phyloP scores from a whole-genome alignment of 2,888 invertebrate species.

The Aphidoletes aphidimyza region DNA sequence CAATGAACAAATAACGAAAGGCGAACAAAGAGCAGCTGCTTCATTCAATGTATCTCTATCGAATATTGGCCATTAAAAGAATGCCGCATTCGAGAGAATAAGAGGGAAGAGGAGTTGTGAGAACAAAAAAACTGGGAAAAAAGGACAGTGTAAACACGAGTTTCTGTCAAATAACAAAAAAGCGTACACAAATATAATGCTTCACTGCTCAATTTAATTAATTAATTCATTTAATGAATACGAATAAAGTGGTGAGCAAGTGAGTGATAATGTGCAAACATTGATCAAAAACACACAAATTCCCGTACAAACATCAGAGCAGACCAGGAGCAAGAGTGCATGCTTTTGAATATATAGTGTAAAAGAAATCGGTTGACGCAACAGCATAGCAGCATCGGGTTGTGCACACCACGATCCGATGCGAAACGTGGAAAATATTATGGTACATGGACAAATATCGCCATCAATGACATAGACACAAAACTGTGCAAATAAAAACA shows the following conservation, averaged over 20 bases:
- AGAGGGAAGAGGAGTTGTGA: too few species aligned
- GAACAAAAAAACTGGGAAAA: not conserved
- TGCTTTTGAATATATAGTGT: not conserved
- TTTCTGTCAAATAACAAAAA: constrained; percentile 35
- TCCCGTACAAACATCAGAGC: constrained; percentile 8
- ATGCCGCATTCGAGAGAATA: too few species aligned
- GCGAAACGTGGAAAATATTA: not conserved
- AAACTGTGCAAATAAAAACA: constrained; percentile 33
- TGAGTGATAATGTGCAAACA: constrained; percentile 53
- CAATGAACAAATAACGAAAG: too few species aligned
- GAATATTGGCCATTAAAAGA: too few species aligned
- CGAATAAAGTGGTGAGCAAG: constrained; percentile 47
- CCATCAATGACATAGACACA: constrained; percentile 38
- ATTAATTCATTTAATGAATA: constrained; percentile 52
- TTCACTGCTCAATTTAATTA: constrained; percentile 53
- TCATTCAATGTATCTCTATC: too few species aligned
- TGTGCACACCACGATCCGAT: not conserved
- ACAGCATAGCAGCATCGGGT: too few species aligned
- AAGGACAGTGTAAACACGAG: constrained; percentile 28
- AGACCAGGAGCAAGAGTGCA: too few species aligned
- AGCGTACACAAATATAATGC: constrained; percentile 53
- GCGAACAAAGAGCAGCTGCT: not conserved
- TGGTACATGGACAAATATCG: constrained; percentile 12
- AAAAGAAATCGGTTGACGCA: too few species aligned
- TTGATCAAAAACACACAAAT: constrained; percentile 51